A percentile compares a stretch with the other conserved stretches of the same genome.
Conservation (phyloP, 2,113 vertebrate genomes). For the Phaethornis superciliosus region DNA sequence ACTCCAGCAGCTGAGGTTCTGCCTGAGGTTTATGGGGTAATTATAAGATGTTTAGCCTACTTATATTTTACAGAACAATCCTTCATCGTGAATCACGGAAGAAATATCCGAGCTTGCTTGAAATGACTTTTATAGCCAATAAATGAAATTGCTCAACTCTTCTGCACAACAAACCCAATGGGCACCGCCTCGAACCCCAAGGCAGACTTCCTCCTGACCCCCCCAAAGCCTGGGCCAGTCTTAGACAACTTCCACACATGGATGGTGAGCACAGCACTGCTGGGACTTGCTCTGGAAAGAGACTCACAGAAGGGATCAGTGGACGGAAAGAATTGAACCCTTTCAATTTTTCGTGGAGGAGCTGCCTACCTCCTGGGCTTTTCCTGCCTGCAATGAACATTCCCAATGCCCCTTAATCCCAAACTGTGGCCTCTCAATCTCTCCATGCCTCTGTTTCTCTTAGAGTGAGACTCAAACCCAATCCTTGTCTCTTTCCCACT, state of each 20-base stretch:
- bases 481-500: accelerated
- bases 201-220: background rate
- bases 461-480: background rate
- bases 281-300: background rate
- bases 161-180: background rate
- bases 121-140: background rate
- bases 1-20: background rate
- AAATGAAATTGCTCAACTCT: conserved; percentile 28
- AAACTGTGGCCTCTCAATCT: background rate
- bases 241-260: background rate
- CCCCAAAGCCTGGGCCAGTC: background rate
- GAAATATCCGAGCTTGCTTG: background rate
- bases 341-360: background rate
- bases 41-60: background rate
- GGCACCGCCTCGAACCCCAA: background rate
- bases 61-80: background rate
- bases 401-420: background rate
- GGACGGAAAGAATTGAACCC: background rate
- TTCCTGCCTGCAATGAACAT: background rate
- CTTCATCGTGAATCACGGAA: background rate
- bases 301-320: background rate
- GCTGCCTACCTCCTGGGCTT: background rate
- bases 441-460: background rate
- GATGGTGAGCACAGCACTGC: background rate
- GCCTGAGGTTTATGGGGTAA: background rate